Conservation (phyloP, 2,888 invertebrate genomes). For the Lepidochrysops patricia region DNA sequence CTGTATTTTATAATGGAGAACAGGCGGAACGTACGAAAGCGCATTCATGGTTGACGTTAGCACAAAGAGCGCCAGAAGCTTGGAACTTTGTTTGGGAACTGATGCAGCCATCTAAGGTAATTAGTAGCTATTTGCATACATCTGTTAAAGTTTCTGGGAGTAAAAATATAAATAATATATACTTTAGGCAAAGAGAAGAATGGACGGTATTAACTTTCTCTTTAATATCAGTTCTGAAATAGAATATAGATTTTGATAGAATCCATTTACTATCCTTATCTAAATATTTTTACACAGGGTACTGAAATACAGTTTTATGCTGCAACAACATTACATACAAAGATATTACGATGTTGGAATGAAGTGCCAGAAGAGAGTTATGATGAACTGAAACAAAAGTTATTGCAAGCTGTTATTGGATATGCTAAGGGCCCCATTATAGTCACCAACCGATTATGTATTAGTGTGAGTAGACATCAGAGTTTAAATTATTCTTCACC, state of each 20-base stretch:
- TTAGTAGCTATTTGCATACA: background rate
- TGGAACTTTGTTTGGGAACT: constrained; percentile 96
- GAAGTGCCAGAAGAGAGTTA: constrained; percentile 89
- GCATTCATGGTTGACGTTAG: constrained; percentile 89
- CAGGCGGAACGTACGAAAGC: constrained; percentile 81
- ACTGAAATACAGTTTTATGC: constrained; percentile 96
- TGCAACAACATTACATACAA: constrained; percentile 91
- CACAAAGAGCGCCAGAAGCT: constrained; percentile 89
- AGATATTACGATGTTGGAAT: constrained; percentile 90
- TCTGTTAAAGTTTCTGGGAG: no score
- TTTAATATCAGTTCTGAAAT: no score
- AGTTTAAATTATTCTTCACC: no score
- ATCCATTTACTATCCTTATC: no score
- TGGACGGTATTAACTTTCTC: no score
- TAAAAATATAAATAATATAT: no score
- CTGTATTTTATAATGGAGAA: constrained; percentile 78
- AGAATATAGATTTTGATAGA: no score
- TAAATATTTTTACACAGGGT: constrained; percentile 61
- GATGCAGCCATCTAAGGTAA: constrained; percentile 85
- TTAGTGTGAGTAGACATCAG: constrained; percentile 80
- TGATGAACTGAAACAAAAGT: constrained; percentile 82
- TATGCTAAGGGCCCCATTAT: constrained; percentile 89
- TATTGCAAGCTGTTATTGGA: constrained; percentile 83
- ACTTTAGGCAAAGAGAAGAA: no score
- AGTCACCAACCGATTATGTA: constrained; percentile 89